These are phyloP conservation scores for Pocillopora grandis DNA, from an alignment of 92 coral and sea anemone species.

Conservation along the genomic window DNA sequence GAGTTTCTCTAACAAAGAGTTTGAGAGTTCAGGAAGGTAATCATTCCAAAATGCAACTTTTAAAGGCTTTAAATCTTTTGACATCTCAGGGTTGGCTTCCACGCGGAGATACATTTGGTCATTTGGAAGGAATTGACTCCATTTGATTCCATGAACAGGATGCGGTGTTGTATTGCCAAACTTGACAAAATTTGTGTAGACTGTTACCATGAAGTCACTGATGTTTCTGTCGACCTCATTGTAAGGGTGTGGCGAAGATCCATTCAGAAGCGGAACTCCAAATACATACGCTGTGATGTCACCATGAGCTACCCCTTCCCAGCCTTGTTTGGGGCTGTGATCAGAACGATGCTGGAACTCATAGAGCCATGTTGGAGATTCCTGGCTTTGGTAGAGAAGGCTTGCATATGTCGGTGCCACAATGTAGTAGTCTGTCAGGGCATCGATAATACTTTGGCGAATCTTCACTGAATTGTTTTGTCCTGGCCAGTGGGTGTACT, in stretches of 20 bases:
- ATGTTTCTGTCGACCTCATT: conserved; percentile 51
- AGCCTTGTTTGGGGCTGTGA: conserved; percentile 32
- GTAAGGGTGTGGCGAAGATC: conserved; percentile 23
- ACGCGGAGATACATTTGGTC: conserved; percentile 66
- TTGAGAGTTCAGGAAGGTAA: conserved; percentile 32
- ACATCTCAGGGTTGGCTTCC: conserved; percentile 39
- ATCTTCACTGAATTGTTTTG: conserved; percentile 27
- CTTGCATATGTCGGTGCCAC: conserved; percentile 70
- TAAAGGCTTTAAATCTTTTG: conserved; percentile 55
- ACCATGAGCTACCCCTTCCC: conserved; percentile 76
- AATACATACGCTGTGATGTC: conserved; percentile 67
- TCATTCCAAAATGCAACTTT: conserved; percentile 83
- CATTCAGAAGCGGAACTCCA: conserved; percentile 60
- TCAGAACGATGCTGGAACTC: conserved; percentile 66
- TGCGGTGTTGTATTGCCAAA: conserved; percentile 53
- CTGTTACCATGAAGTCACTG: conserved; percentile 65
- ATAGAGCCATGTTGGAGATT: conserved; percentile 57
- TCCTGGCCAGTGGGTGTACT: conserved; percentile 64
- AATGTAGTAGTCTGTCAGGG: conserved; percentile 49
- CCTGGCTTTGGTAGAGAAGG: conserved; percentile 44
- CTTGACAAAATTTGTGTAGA: conserved; percentile 69
- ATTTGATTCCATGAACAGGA: conserved; percentile 38
- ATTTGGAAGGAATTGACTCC: conserved; percentile 50
- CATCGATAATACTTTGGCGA: conserved; percentile 56
- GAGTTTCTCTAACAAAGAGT: conserved; percentile 9